These are phyloP conservation scores for Sebastes hubbsi DNA, from an alignment of 2,797 vertebrate species.

Conservation along the genomic window DNA sequence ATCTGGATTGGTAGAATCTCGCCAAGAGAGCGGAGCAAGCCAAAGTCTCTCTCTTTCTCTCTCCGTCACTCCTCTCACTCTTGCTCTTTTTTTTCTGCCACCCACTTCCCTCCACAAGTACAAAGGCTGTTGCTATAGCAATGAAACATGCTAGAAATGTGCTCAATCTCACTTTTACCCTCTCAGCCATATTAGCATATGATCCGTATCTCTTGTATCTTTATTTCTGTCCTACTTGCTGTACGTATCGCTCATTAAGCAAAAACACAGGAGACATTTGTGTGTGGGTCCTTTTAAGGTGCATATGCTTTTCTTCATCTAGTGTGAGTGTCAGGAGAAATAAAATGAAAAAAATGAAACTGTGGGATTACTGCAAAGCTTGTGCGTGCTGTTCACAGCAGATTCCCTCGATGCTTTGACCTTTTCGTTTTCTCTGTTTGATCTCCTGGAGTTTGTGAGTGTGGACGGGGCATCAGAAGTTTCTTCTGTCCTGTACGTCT, in stretches of 20 bases:
- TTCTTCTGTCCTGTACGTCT: conserved; percentile 39
- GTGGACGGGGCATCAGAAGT: conserved; percentile 6
- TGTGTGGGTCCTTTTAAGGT: neutral
- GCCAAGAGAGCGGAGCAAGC: conserved; percentile 59
- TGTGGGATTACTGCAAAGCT: conserved; percentile 52
- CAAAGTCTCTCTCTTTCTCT: conserved; percentile 48
- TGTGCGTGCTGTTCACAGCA: conserved; percentile 44
- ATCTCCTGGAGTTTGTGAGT: conserved; percentile 28
- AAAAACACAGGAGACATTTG: neutral
- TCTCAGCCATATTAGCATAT: conserved; percentile 53
- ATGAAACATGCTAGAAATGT: conserved; percentile 74
- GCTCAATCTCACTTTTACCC: conserved; percentile 67
- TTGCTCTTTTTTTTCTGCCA: conserved; percentile 55
- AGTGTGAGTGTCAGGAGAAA: neutral
- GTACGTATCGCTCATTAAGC: conserved; percentile 12
- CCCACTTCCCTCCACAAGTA: conserved; percentile 73
- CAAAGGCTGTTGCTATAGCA: conserved; percentile 80
- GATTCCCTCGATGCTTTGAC: conserved; percentile 34
- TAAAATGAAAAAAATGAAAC: neutral
- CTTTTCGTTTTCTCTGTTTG: conserved; percentile 37
- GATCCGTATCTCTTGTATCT: conserved; percentile 50
- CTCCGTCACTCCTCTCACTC: conserved; percentile 59
- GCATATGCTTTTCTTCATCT: neutral
- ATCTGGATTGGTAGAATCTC: conserved; percentile 43
- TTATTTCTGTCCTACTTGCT: conserved; percentile 11